phyloP scores from a whole-genome alignment of 2,888 invertebrate genomes.

The Steinernema carpocapsae region DNA sequence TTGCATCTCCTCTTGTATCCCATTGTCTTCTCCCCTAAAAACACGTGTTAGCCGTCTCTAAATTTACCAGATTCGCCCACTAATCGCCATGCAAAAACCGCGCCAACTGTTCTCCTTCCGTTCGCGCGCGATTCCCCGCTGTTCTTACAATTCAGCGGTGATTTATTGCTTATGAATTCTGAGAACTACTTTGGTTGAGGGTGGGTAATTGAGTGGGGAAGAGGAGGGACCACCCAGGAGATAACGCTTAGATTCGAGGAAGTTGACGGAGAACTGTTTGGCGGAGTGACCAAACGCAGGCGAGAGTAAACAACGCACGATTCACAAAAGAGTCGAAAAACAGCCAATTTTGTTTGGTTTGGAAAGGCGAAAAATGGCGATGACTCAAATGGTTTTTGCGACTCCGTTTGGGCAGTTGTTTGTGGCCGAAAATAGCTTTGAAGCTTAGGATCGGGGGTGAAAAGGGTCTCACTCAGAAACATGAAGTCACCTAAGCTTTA shows the following conservation, averaged over 20 bases:
- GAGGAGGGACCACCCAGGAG: neutral
- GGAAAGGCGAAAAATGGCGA: neutral
- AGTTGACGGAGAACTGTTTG: neutral
- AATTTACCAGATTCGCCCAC: neutral
- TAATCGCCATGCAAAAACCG: neutral
- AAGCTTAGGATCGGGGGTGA: too few species aligned
- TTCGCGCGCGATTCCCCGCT: slow-evolving; percentile 17
- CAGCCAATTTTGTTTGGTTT: neutral
- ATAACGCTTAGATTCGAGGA: neutral
- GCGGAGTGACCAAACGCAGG: slow-evolving; percentile 3
- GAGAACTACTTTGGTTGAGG: too few species aligned
- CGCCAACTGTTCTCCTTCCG: neutral
- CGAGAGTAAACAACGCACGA: slow-evolving; percentile 7
- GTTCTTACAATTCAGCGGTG: neutral
- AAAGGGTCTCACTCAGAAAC: too few species aligned
- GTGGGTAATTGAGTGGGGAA: neutral
- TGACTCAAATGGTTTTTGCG: neutral
- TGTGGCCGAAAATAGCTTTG: too few species aligned
- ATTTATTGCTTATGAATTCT: slow-evolving; percentile 12
- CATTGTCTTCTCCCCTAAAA: neutral
- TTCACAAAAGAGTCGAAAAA: neutral
- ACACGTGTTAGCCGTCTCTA: slow-evolving; percentile 4
- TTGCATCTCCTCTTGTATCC: neutral
- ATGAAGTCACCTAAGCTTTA: too few species aligned
- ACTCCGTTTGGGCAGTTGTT: slow-evolving; percentile 18